Evolutionary conservation across 2,113 vertebrate genomes (phyloP).

Genomic region (Rynchops niger): DNA sequence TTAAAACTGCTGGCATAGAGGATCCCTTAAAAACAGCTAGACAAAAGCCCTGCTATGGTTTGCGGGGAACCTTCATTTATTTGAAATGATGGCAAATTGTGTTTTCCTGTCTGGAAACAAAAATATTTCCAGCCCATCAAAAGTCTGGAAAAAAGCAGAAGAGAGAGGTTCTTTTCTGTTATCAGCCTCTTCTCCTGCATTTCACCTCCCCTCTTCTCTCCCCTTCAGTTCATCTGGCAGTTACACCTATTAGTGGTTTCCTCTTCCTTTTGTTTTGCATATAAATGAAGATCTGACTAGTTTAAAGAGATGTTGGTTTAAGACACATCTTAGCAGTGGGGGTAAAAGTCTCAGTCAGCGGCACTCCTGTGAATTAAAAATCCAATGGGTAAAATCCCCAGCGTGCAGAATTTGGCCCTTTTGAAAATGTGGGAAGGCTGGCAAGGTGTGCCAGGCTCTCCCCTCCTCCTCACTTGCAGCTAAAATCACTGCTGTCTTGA

Average conservation of each 20-base stretch:
- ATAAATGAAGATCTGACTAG: background rate
- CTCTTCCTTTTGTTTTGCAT: conserved; percentile 21
- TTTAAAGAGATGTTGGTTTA: background rate
- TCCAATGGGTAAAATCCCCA: background rate
- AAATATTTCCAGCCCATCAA: background rate
- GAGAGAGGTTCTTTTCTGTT: background rate
- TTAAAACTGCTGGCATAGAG: background rate
- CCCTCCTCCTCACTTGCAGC: background rate
- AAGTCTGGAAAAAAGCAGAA: background rate
- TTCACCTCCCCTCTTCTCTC: background rate
- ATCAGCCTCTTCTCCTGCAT: background rate
- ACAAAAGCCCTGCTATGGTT: conserved; percentile 11
- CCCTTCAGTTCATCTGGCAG: background rate
- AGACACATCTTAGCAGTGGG: background rate
- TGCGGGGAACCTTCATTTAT: conserved; percentile 31
- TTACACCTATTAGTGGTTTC: background rate
- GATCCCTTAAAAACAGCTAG: conserved; percentile 21
- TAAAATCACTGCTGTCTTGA: background rate
- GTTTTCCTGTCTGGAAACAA: background rate
- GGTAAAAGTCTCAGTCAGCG: background rate
- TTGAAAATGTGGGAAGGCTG: background rate
- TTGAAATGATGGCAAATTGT: background rate
- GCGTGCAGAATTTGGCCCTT: background rate
- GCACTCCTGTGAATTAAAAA: background rate
- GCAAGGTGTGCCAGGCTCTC: background rate